phyloP scores from a whole-genome alignment of 1,140 invertebrate genomes.

The Leptonema lineaticorne region DNA sequence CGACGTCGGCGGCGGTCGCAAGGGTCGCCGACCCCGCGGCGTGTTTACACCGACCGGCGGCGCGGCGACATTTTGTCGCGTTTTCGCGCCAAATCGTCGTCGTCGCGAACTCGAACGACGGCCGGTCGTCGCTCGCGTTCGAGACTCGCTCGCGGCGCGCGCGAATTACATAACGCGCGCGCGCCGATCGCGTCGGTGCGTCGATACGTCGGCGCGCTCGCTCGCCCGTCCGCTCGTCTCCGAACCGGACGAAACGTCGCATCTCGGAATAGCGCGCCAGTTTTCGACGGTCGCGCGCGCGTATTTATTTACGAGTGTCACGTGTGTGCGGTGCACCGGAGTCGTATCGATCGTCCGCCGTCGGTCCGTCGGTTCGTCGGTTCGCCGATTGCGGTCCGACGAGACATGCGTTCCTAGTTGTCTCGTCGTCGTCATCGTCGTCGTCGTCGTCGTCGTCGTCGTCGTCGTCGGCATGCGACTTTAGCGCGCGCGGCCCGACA shows the following conservation, averaged over 20 bases:
- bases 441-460: too few relatives aligned
- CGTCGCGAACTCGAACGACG: too few relatives aligned
- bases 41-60: background rate
- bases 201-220: background rate
- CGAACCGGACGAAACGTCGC: background rate
- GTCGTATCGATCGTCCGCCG: conserved; percentile 47
- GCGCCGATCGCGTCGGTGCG: too few relatives aligned
- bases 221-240: background rate
- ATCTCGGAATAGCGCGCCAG: background rate
- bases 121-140: background rate
- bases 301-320: background rate
- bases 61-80: background rate
- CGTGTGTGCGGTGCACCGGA: conserved; percentile 40
- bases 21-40: background rate
- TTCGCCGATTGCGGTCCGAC: conserved; percentile 57
- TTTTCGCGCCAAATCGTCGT: background rate
- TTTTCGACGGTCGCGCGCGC: background rate
- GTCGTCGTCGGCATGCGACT: conserved; percentile 37
- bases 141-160: background rate
- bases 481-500: conserved; percentile 56
- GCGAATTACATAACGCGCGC: too few relatives aligned
- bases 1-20: background rate
- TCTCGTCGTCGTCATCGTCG: conserved; percentile 30
- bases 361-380: conserved; percentile 45
- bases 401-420: conserved; percentile 42